A percentile compares a stretch with the other conserved stretches of the same genome.
These are phyloP conservation scores for Lasioglossum morio DNA, from an alignment of 2,888 invertebrate genomes.

Conservation along the genomic window DNA sequence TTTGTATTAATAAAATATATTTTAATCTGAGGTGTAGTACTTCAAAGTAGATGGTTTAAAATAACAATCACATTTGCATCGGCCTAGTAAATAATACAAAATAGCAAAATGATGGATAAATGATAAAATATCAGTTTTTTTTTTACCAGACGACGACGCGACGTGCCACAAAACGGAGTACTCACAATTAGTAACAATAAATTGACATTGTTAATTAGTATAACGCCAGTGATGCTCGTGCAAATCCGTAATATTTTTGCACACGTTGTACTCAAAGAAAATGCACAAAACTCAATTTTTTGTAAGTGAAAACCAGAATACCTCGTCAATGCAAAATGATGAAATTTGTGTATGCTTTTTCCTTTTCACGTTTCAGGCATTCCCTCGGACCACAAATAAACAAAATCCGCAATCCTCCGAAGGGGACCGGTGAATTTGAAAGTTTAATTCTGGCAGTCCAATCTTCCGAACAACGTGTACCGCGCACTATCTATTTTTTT, in stretches of 20 bases:
- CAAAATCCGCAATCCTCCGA: not conserved
- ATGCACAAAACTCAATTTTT: not conserved
- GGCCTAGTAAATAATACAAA: not conserved
- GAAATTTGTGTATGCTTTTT: not conserved
- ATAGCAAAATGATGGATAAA: not conserved
- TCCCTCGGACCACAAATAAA: not conserved
- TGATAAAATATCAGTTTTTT: not conserved
- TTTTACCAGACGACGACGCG: not conserved
- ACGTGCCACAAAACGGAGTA: not conserved
- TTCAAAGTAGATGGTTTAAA: not conserved
- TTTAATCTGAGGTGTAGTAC: not conserved
- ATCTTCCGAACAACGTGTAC: not conserved
- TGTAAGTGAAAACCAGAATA: not conserved
- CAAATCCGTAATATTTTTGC: not conserved
- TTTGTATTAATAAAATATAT: not conserved
- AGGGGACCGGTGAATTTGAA: not conserved
- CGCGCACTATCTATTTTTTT: not conserved
- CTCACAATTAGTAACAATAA: no score
- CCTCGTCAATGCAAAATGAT: not conserved
- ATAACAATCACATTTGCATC: not conserved
- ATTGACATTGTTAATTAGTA: not conserved
- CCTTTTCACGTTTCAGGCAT: not conserved
- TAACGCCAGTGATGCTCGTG: not conserved
- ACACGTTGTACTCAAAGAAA: not conserved
- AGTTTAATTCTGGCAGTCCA: not conserved